These are phyloP conservation scores for Paracanthobrama guichenoti DNA, from an alignment of 2,113 vertebrate genomes.

Conservation along the genomic window DNA sequence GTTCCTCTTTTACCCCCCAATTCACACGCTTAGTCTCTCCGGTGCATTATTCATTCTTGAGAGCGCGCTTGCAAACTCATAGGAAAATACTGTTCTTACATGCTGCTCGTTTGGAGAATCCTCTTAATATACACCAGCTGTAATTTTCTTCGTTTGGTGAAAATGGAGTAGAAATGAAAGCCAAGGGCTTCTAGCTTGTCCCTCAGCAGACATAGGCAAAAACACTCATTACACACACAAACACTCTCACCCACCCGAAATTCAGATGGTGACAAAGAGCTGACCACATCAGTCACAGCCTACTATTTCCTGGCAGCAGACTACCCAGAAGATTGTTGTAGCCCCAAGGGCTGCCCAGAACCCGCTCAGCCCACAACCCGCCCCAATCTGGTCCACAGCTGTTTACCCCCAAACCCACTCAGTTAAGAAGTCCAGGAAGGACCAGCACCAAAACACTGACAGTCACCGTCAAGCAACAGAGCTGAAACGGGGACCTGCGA, in stretches of 20 bases:
- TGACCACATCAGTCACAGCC: conserved; percentile 92
- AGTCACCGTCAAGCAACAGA: conserved; percentile 29
- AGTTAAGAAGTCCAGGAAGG: conserved; percentile 44
- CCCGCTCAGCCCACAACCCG: conserved; percentile 53
- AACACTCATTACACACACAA: conserved; percentile 63
- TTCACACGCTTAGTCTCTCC: not conserved
- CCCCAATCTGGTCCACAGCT: conserved; percentile 75
- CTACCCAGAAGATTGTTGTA: conserved; percentile 69
- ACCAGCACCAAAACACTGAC: conserved; percentile 42
- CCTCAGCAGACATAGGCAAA: not conserved
- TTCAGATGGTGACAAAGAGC: conserved; percentile 83
- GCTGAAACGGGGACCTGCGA: conserved; percentile 56
- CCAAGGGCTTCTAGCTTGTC: not conserved
- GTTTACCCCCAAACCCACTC: conserved; percentile 63
- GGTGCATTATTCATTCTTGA: conserved; percentile 1
- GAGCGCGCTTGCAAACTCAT: not conserved
- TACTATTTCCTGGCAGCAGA: conserved; percentile 83
- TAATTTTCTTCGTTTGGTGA: too few species aligned
- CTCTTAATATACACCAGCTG: too few species aligned
- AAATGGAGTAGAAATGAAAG: not conserved
- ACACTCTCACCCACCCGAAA: conserved; percentile 58
- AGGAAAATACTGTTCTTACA: not conserved
- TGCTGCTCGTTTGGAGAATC: too few species aligned
- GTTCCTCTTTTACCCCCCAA: conserved; percentile 80
- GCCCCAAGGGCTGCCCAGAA: conserved; percentile 55